Evolutionary conservation across 92 coral and sea anemone species (phyloP).

Genomic region (Chrysogorgia sp.): DNA sequence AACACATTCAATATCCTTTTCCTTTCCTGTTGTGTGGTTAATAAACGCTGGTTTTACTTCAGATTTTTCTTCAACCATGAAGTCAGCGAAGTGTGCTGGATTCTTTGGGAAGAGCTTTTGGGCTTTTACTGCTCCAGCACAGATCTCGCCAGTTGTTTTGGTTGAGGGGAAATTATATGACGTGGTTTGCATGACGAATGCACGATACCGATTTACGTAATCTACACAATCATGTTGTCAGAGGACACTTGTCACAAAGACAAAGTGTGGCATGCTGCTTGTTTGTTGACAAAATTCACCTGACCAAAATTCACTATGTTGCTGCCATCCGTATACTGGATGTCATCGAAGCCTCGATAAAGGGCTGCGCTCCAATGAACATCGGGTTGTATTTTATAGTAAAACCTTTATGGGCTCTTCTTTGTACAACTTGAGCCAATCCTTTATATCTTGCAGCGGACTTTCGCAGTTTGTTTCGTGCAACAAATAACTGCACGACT

Average conservation of each 20-base stretch:
- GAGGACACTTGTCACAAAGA: conserved; percentile 45
- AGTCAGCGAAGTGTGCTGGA: conserved; percentile 56
- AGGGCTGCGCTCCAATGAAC: conserved; percentile 70
- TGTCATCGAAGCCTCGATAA: conserved; percentile 39
- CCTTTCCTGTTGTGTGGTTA: conserved; percentile 39
- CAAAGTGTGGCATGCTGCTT: conserved; percentile 59
- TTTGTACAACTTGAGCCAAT: conserved; percentile 53
- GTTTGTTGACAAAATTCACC: conserved; percentile 61
- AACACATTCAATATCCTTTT: conserved; percentile 56
- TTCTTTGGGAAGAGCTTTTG: conserved; percentile 50
- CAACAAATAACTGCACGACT: conserved; percentile 57
- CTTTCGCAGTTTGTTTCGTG: conserved; percentile 48
- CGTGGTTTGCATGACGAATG: conserved; percentile 62
- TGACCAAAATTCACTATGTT: conserved; percentile 56
- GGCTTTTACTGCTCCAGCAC: conserved; percentile 67
- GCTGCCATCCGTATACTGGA: conserved; percentile 63
- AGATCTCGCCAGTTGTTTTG: conserved; percentile 60
- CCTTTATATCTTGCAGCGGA: conserved; percentile 53
- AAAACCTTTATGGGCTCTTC: conserved; percentile 59
- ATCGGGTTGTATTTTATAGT: conserved; percentile 59
- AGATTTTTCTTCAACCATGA: conserved; percentile 50
- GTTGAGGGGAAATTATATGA: conserved; percentile 64
- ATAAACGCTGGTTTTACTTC: conserved; percentile 56
- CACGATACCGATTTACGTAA: conserved; percentile 56
- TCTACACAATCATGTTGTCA: conserved; percentile 61